phyloP scores from a whole-genome alignment of 2,888 invertebrate species.

The Parnassius smintheus region DNA sequence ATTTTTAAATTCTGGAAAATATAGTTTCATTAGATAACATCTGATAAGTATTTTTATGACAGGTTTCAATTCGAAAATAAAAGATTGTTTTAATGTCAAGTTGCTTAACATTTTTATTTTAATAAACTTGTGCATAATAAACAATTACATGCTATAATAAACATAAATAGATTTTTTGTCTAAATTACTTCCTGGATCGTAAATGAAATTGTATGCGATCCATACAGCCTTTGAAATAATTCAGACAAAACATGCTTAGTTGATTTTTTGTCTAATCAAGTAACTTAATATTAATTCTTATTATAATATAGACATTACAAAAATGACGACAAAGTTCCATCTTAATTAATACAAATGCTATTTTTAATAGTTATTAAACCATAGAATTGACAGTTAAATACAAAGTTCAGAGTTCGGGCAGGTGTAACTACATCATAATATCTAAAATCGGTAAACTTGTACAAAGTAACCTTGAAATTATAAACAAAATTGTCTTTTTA shows the following conservation, averaged over 20 bases:
- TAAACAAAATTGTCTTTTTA: too few relatives aligned
- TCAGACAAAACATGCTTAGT: constrained; percentile 41
- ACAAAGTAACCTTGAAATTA: too few relatives aligned
- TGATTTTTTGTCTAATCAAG: background rate
- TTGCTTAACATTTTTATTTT: background rate
- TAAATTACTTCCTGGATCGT: too few relatives aligned
- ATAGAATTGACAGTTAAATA: constrained; percentile 20
- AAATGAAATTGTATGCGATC: background rate
- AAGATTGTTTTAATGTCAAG: background rate
- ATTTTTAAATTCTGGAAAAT: too few relatives aligned
- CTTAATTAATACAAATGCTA: constrained; percentile 2
- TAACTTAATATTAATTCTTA: background rate
- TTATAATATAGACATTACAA: constrained; percentile 3
- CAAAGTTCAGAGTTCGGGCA: constrained; percentile 1
- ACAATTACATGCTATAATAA: too few relatives aligned
- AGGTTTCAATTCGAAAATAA: too few relatives aligned
- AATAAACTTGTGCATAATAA: too few relatives aligned
- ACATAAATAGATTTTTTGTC: too few relatives aligned
- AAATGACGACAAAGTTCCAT: constrained; percentile 18
- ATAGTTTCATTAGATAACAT: too few relatives aligned
- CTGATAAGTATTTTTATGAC: too few relatives aligned
- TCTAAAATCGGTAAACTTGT: too few relatives aligned
- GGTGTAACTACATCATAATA: constrained; percentile 2
- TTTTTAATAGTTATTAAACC: background rate
- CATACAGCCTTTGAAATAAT: background rate